Conservation (phyloP, 2,888 invertebrate genomes). For the Melanotus villosus region DNA sequence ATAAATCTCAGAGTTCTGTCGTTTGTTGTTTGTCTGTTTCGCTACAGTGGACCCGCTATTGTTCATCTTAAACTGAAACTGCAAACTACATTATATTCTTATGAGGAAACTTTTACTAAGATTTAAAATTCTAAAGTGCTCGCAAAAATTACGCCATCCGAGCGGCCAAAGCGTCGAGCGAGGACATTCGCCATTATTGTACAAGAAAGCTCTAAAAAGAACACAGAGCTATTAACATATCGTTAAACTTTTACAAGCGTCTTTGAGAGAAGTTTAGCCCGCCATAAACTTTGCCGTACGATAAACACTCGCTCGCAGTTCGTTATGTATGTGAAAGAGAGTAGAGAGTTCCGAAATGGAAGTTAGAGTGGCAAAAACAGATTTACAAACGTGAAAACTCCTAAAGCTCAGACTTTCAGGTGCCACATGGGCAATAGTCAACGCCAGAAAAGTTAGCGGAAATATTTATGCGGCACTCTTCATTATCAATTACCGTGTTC, state of each 20-base stretch:
- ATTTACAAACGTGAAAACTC: conserved; percentile 31
- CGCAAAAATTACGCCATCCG: conserved; percentile 15
- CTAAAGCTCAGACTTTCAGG: conserved; percentile 40
- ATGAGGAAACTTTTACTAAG: conserved; percentile 28
- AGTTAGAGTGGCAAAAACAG: conserved; percentile 39
- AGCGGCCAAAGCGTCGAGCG: conserved; percentile 6
- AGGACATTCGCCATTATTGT: conserved; percentile 5
- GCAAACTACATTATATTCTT: conserved; percentile 34
- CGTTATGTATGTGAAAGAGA: conserved; percentile 35
- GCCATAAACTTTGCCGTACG: conserved; percentile 33
- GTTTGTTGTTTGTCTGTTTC: conserved; percentile 58
- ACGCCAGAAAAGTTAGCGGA: conserved; percentile 31
- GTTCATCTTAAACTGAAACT: conserved; percentile 47
- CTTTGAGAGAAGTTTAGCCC: conserved; percentile 31
- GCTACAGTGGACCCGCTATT: conserved; percentile 52
- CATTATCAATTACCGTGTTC: conserved; percentile 40
- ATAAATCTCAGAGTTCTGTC: conserved; percentile 56
- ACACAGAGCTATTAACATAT: conserved; percentile 38
- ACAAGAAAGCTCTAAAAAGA: conserved; percentile 4
- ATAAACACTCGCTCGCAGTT: conserved; percentile 32
- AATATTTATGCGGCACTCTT: conserved; percentile 34
- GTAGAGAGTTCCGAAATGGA: conserved; percentile 27
- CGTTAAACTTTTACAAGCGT: conserved; percentile 42
- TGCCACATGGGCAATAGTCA: conserved; percentile 37
- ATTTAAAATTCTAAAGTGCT: conserved; percentile 33